These are phyloP conservation scores for Piprites chloris DNA, from an alignment of 2,113 vertebrate genomes.

Conservation along the genomic window DNA sequence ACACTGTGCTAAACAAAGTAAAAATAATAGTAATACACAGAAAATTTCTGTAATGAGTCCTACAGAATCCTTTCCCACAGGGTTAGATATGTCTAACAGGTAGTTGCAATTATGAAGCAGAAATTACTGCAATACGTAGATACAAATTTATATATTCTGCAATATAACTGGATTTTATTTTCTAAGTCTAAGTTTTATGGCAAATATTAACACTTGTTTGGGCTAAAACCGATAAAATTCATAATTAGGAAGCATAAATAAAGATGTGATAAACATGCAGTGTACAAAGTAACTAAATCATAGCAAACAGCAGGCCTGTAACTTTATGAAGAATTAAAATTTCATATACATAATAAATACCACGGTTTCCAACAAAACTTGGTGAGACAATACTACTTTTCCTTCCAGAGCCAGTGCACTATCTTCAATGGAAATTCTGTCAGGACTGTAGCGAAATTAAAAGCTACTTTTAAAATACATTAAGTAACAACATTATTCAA, in stretches of 20 bases:
- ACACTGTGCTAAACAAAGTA: not conserved
- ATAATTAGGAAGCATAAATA: slow-evolving; percentile 4
- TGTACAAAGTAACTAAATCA: not conserved
- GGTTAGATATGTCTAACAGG: not conserved
- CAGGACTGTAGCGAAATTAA: not conserved
- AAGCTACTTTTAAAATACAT: not conserved
- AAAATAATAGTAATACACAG: not conserved
- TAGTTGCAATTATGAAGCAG: not conserved
- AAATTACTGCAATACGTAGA: not conserved
- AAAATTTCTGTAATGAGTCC: not conserved
- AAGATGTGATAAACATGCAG: not conserved
- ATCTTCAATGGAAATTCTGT: not conserved
- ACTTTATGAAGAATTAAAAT: slow-evolving; percentile 16
- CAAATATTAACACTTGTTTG: slow-evolving; percentile 3
- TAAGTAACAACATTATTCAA: not conserved
- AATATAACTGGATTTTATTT: slow-evolving; percentile 10
- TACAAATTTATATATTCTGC: not conserved
- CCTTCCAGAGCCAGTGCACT: not conserved
- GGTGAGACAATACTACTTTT: not conserved
- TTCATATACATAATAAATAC: not conserved
- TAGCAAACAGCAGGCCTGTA: not conserved
- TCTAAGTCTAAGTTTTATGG: not conserved
- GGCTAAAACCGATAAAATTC: not conserved
- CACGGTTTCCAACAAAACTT: not conserved
- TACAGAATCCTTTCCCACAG: not conserved